A percentile compares a stretch with the other conserved stretches of the same genome.
Conservation (phyloP, 2,888 invertebrate genomes). For the Thera britannica region DNA sequence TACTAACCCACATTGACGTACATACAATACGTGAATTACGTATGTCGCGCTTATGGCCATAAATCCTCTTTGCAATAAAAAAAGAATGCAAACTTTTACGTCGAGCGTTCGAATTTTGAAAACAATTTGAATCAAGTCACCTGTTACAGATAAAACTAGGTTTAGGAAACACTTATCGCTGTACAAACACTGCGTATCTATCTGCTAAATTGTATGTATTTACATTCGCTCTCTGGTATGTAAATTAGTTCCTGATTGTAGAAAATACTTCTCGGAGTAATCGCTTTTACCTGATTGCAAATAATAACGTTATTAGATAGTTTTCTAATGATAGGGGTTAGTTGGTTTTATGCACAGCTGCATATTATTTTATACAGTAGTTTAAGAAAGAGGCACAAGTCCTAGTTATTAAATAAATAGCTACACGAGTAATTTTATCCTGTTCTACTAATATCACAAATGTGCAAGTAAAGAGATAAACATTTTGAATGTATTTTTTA, state of each 20-base stretch:
- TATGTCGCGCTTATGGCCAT: not conserved
- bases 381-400: not conserved
- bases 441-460: too few species aligned
- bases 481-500: too few species aligned
- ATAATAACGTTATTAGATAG: constrained; percentile 26
- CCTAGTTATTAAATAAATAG: not conserved
- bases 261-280: constrained; percentile 31
- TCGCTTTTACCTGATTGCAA: constrained; percentile 27
- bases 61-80: not conserved
- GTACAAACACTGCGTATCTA: constrained; percentile 39
- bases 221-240: constrained; percentile 37
- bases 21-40: too few species aligned
- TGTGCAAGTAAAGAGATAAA: too few species aligned
- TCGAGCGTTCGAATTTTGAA: constrained; percentile 16
- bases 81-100: not conserved
- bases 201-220: constrained; percentile 41
- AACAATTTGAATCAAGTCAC: constrained; percentile 23
- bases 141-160: constrained; percentile 40
- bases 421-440: too few species aligned
- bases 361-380: not conserved
- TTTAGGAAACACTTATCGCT: constrained; percentile 44
- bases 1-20: not conserved
- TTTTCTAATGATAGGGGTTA: constrained; percentile 24
- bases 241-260: constrained; percentile 40
- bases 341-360: constrained; percentile 8